phyloP scores from a whole-genome alignment of 2,113 vertebrate species.

The Ptilonorhynchus violaceus region DNA sequence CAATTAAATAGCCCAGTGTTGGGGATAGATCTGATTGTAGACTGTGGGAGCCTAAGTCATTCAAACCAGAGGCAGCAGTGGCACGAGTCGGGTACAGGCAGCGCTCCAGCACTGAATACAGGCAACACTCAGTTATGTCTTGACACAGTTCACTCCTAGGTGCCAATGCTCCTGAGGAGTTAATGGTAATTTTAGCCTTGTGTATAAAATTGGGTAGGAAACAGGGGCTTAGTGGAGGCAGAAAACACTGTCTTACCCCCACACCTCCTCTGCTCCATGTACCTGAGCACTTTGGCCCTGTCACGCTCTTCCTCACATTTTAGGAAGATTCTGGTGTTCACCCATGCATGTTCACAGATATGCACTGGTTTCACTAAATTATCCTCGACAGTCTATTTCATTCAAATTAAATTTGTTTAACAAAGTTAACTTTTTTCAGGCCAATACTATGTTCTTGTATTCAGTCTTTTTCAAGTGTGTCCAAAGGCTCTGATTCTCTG shows the following conservation, averaged over 20 bases:
- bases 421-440: slow-evolving; percentile 1
- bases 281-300: not conserved
- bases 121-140: not conserved
- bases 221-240: not conserved
- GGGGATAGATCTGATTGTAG: not conserved
- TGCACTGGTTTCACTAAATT: not conserved
- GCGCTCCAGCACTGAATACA: no score
- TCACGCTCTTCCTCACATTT: not conserved
- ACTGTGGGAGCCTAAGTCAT: not conserved
- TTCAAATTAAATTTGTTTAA: slow-evolving; percentile 26
- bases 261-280: not conserved
- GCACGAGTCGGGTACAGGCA: not conserved
- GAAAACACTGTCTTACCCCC: not conserved
- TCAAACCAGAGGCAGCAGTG: not conserved
- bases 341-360: not conserved
- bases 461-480: not conserved
- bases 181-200: not conserved
- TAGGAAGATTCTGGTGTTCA: not conserved
- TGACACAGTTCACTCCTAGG: not conserved
- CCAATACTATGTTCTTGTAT: not conserved
- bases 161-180: not conserved
- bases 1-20: not conserved
- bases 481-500: not conserved
- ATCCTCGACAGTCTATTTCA: not conserved
- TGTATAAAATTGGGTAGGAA: not conserved